Percentiles rank a stretch among this genome's conserved stretches.
These are phyloP conservation scores for Glaucopsyche alexis DNA, from an alignment of 2,888 invertebrate species.

Conservation along the genomic window DNA sequence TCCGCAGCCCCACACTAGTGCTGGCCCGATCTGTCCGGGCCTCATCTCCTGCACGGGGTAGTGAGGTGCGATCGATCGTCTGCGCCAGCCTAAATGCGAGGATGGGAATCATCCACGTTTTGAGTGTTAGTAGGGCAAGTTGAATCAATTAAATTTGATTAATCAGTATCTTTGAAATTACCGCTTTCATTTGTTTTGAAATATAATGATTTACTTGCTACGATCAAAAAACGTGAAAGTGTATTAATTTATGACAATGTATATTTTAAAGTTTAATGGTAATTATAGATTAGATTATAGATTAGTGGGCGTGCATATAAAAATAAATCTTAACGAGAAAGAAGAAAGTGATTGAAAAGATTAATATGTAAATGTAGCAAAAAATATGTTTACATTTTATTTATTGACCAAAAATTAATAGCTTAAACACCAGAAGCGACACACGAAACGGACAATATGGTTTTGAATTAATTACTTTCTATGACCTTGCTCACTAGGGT, in stretches of 20 bases:
- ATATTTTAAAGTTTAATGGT: not conserved
- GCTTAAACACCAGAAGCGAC: not conserved
- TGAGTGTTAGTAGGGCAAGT: not conserved
- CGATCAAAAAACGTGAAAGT: not conserved
- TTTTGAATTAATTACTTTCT: not conserved
- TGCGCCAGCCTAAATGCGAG: too few species aligned
- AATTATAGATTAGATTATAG: not conserved
- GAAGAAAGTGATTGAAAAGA: not conserved
- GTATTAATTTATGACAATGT: not conserved
- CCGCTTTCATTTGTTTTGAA: too few species aligned
- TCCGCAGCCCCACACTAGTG: too few species aligned
- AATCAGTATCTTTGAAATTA: too few species aligned
- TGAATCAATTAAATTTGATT: not conserved
- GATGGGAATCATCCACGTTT: not conserved
- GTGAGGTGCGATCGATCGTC: too few species aligned
- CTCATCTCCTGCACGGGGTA: too few species aligned
- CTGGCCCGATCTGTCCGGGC: too few species aligned
- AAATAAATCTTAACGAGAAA: not conserved
- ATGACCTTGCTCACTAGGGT: not conserved
- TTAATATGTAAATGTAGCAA: not conserved
- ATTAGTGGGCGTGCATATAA: not conserved
- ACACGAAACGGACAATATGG: not conserved
- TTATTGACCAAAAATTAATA: not conserved
- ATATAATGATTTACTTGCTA: not conserved
- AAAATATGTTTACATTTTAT: constrained; percentile 4